Evolutionary conservation across 2,888 invertebrate genomes (phyloP).

Genomic region (Drosophila macrospina): DNA sequence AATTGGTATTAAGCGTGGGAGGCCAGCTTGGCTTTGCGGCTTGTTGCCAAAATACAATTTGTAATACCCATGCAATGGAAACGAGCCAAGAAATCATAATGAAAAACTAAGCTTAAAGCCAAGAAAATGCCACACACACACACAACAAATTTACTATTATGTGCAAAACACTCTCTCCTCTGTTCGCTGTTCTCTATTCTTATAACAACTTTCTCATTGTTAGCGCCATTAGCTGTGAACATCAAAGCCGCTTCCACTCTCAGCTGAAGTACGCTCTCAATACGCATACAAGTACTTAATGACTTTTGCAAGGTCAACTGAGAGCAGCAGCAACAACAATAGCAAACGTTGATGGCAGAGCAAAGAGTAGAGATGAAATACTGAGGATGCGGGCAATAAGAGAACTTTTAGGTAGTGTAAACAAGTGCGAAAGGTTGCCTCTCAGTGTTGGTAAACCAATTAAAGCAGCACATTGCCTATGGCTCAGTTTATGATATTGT

Average conservation of each 20-base stretch:
- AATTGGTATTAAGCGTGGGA: constrained; percentile 5
- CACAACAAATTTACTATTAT: constrained; percentile 48
- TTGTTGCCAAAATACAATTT: constrained; percentile 27
- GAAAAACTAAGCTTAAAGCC: constrained; percentile 22
- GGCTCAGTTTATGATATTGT: no score
- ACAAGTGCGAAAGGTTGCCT: no score
- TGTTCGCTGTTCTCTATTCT: not conserved
- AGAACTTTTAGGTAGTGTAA: not conserved
- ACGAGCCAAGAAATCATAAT: constrained; percentile 40
- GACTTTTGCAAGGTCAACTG: constrained; percentile 28
- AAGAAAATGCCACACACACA: constrained; percentile 37
- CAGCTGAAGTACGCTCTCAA: constrained; percentile 19
- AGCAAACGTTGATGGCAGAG: not conserved
- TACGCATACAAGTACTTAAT: constrained; percentile 31
- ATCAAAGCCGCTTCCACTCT: constrained; percentile 13
- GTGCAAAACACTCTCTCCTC: constrained; percentile 16
- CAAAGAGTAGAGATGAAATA: not conserved
- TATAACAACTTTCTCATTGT: constrained; percentile 18
- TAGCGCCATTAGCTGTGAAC: constrained; percentile 9
- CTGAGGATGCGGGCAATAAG: not conserved
- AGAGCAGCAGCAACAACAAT: constrained; percentile 10
- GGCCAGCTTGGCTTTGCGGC: constrained; percentile 8
- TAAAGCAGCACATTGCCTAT: no score
- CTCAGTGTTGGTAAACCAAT: no score
- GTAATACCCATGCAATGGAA: constrained; percentile 13